Evolutionary conservation across 2,113 vertebrate species (phyloP), one percentile per base, ranked within the genome.

Genomic region (Leucosticte australis): DNA sequence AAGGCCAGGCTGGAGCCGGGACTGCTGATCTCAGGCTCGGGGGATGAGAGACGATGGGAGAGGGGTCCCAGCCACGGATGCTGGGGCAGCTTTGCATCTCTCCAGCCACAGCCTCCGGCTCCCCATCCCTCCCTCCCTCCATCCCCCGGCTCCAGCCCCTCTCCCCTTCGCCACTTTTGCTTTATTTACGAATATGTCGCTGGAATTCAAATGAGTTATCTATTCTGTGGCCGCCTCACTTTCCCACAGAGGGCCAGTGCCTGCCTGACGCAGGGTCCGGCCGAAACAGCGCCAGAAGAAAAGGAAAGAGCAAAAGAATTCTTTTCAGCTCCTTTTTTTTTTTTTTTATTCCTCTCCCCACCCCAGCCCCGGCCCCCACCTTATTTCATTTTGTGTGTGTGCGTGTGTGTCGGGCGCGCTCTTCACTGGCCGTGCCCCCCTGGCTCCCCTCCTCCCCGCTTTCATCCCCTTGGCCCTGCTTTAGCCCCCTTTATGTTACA

Each of bases 401-500:
- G 90, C 1, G 76, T 92, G 83, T 92, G 91, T 92, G 86, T 60
- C 59, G 24, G 86, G 75, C 49, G 71, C 79, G 26, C 91, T 96
- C 93, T 92, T 94, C 89, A 24, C 35, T 81, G 93, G 93, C 93
- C 69, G 71, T 53, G 69, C 83, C 89, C 92, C 69, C 76, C 87
- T 50, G 4, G 30, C 90, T 95, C 94, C 77, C 96, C 94, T 96
- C 94, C 92, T 91, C 64, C 86, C 90, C 7, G 83, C 96, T 95
- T 96, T 94, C 64, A 94, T 96, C 95, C 94, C 96, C 96, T 86
- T 95, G 95, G 96, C 96, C 96, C 98, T 98, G 98, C 97, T 98
- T 98, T 98, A 95, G 95, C 97, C 97, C 96, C 98, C 98, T 99
- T 99, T 99, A 99, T 99, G 98, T 98, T 98, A 98, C 98, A 98